Evolutionary conservation across 2,113 vertebrate species (phyloP), one percentile per base, ranked within the genome.

Genomic region (Poicephalus meyeri): DNA sequence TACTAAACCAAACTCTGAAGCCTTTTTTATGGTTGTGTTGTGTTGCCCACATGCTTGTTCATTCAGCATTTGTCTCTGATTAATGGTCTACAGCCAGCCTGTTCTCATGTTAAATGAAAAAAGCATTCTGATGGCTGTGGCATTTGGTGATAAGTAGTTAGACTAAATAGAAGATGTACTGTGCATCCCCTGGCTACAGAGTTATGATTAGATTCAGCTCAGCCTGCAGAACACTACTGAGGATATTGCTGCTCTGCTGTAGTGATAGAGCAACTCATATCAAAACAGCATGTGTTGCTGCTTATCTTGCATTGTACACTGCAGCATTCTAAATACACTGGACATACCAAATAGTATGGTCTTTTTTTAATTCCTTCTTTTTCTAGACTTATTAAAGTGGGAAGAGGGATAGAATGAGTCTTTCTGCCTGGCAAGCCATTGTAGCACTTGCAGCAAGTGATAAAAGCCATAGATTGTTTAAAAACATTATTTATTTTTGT

Each of bases 91-190:
- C 15, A 26, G 47, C 66, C 87, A 71, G 66, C 53, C 87, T 91
- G 53, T 85, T 93, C 88, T 82, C 61, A 85, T 44, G 61, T 91
- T 96, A 93, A 87, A 95, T 79, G 80, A 50, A 61, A 80, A 91
- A 77, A 74, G 7, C 65, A 55, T 95, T 95, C 68, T 10, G 15
- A 60, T 84, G 78, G 70, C 89, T 90, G 88, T 97, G 96, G 80
- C 68, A 71, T 91, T 96, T 93, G 88, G 61, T 91, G 93, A 96
- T 97, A 97, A 97, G 96, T 92, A 93, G 82, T 84, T 96, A 80
- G 77, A 74, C 78, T 90, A 83, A 96, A 95, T n/a, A 91, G 88
- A 94, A 96, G 95, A 80, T 93, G 90, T 72, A 46, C 86, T 72
- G 69, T 76, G 82, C 81, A 52, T 88, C 93, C 86, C 78, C 77